Base-by-base conservation (phyloP, 2,797 vertebrate species). In the Artibeus jamaicensis region DNA sequence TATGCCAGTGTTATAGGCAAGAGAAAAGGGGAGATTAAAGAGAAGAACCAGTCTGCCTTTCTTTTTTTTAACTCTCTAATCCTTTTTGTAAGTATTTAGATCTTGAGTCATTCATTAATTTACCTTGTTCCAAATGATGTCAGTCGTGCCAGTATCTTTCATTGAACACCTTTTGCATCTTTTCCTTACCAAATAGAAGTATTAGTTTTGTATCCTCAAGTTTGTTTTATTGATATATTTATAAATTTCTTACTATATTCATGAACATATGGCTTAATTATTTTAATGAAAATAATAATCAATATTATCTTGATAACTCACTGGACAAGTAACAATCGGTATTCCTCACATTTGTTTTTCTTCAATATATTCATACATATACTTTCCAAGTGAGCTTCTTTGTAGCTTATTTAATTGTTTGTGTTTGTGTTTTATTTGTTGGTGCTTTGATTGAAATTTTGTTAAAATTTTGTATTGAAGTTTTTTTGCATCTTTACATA, bases 401-500 rank as follows among this genome's bases (percentile, higher is more conserved):
- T 87, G 32, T 65, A 10, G 18, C 74, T 76, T 67, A 32, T 55
- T 46, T 93, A 24, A 34, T 55, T 77, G n/a, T n/a, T n/a, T n/a
- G n/a, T n/a, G 24, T 59, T 65, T 77, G n/a, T 86, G 46, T 34
- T 95, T 94, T 53, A 83, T 83, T 86, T 89, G 7, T 89, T 76
- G 4, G 34, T 74, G 9, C 22, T 93, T 79, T 81, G 34, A 87
- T n/a, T 78, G 21, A 73, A 78, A 79, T 94, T 90, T 39, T 34
- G 39, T 62, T 44, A 42, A 62, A 86, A 74, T 24, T 87, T 82
- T 26, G 70, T 70, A 53, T 44, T 46, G 81, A 76, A 77, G 21
- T 86, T 34, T 0, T 21, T 94, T 70, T 67, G 22, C n/a, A 77
- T 70, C n/a, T 89, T 76, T 57, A 59, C 6, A 39, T 76, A 74